Conservation (phyloP, 2,888 invertebrate species). For the Caenorhabditis sp. region DNA sequence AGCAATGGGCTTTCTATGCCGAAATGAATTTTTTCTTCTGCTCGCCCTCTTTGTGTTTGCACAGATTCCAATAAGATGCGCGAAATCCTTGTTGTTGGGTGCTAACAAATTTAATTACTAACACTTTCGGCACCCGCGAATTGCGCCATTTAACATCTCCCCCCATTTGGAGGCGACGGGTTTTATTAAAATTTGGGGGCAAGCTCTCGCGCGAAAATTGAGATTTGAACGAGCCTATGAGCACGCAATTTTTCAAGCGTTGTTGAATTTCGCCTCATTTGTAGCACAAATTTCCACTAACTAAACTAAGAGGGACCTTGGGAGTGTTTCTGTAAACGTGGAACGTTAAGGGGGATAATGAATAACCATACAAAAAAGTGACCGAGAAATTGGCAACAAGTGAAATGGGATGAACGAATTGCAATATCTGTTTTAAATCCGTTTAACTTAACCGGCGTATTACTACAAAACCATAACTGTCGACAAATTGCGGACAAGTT, state of each 20-base stretch:
- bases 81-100: constrained; percentile 43
- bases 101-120: constrained; percentile 70
- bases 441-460: constrained; percentile 38
- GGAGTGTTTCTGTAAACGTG: no score
- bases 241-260: constrained; percentile 44
- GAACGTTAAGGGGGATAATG: no score
- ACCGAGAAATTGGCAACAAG: constrained; percentile 55
- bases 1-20: not conserved
- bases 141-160: constrained; percentile 65
- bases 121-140: constrained; percentile 57
- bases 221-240: constrained; percentile 54
- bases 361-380: constrained; percentile 14
- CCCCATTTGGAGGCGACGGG: constrained; percentile 26
- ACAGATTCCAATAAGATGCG: constrained; percentile 60
- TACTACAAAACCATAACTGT: constrained; percentile 16
- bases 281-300: constrained; percentile 8
- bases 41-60: constrained; percentile 36
- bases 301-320: not conserved
- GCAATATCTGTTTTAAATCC: constrained; percentile 56
- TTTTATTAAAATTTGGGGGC: constrained; percentile 58
- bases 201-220: constrained; percentile 29
- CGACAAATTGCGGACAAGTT: not conserved
- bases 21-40: constrained; percentile 26
- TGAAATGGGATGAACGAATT: constrained; percentile 50
- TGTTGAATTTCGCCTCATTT: constrained; percentile 18